phyloP scores from a whole-genome alignment of 2,113 vertebrate genomes.

The Beaufortia kweichowensis region DNA sequence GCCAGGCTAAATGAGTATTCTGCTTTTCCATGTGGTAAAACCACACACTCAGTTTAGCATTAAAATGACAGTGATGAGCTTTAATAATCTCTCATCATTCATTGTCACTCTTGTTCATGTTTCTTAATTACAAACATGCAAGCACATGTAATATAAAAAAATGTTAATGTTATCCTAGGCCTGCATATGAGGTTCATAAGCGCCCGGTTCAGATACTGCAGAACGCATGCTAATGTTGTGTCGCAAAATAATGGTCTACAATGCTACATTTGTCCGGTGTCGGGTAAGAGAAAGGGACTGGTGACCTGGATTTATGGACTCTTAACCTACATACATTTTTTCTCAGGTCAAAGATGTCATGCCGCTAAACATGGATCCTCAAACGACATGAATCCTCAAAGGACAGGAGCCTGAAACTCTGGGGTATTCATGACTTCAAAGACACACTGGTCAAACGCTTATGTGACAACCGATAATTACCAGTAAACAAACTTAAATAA shows the following conservation, averaged over 20 bases:
- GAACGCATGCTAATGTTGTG: background rate
- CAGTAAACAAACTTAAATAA: background rate
- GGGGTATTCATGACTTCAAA: background rate
- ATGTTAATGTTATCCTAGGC: too few relatives aligned
- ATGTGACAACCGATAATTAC: background rate
- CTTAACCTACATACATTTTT: background rate
- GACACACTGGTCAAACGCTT: too few relatives aligned
- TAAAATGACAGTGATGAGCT: too few relatives aligned
- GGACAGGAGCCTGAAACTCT: background rate
- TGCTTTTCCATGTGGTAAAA: background rate
- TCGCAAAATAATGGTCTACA: background rate
- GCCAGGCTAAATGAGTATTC: background rate
- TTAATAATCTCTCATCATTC: too few relatives aligned
- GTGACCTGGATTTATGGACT: background rate
- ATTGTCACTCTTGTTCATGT: too few relatives aligned
- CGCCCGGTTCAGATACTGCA: background rate
- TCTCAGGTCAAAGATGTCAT: background rate
- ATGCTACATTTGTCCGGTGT: background rate
- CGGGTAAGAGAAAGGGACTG: background rate
- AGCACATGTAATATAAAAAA: too few relatives aligned
- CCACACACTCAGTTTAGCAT: too few relatives aligned
- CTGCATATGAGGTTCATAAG: too few relatives aligned
- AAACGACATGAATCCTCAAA: background rate
- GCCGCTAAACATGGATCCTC: constrained; percentile 4
- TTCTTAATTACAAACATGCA: too few relatives aligned